Base-by-base conservation (phyloP, 1,140 invertebrate species). In the Drosophila nebulosa region DNA sequence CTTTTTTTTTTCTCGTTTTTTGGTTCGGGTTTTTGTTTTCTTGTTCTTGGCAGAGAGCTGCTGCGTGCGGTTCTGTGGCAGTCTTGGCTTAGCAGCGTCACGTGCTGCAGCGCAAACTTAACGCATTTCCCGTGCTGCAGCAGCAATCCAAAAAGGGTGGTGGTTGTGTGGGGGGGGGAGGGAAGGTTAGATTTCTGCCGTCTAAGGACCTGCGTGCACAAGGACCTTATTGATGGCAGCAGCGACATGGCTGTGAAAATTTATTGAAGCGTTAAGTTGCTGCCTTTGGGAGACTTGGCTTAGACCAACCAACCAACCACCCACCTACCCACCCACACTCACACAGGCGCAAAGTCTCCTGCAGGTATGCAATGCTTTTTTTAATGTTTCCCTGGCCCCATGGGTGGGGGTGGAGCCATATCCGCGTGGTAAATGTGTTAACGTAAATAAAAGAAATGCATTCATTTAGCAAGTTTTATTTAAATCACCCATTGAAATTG, bases 251-350 rank as follows among this genome's bases (percentile, higher is more conserved):
- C 83, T 75, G 75, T 74, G 75, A 64, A 79, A 88, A 83, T 86
- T 88, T 86, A 86, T 86, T 88, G 83, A 88, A 79, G 83, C 83
- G 78, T 86, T 86, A 86, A 86, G 83, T 86, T 88, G 83, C 74
- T 74, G 68, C 18, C 81, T 81, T 80, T 86, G 58, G 66, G 81
- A 86, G 83, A 86, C 73, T 69, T 61, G 60, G 68, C 63, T 79
- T 76, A 42, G 14, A 21, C 53, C 39, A 27, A 39, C n/a, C 12
- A 35, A 24, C 50, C 30, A 10, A 12, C 4, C 12, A 24, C 9
- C 7, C n/a, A 24, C 10, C n/a, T n/a, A 26, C 36, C 10, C 0
- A 5, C 18, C 7, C 18, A n/a, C 0, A 10, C 1, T 9, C 22
- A 2, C 12, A 14, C 3, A 7, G 3, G 18, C 7, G 1, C 26